These are phyloP conservation scores for Orchestes rusci DNA, from an alignment of 2,888 invertebrate genomes.

Conservation along the genomic window DNA sequence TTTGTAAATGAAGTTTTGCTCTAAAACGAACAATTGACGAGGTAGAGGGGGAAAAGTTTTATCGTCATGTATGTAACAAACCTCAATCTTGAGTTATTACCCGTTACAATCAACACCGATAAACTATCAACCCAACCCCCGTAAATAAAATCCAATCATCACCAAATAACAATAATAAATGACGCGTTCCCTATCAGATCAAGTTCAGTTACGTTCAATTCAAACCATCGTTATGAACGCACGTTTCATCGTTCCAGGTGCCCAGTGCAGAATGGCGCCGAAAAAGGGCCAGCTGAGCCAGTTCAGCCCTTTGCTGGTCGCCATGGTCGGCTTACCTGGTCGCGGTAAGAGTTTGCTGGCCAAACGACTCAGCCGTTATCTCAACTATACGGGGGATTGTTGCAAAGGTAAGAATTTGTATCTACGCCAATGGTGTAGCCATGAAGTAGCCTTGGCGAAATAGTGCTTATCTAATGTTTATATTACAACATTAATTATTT, in stretches of 20 bases:
- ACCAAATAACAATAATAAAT: no score
- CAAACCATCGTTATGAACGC: conserved; percentile 24
- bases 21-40: no score
- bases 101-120: conserved; percentile 5
- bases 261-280: conserved; percentile 28
- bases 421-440: neutral
- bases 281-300: conserved; percentile 42
- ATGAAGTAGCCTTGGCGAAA: no score
- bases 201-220: no score
- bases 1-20: no score
- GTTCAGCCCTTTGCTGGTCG: conserved; percentile 71
- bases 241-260: conserved; percentile 32
- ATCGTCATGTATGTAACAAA: no score
- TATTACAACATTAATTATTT: no score
- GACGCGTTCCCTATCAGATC: no score
- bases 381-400: conserved; percentile 86
- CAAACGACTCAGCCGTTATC: conserved; percentile 76
- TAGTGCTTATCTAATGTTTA: no score
- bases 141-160: no score
- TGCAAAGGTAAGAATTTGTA: conserved; percentile 69
- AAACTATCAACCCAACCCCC: conserved; percentile 9
- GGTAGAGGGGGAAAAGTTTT: no score
- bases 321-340: conserved; percentile 85
- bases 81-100: no score
- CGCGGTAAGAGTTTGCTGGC: conserved; percentile 90